phyloP scores from a whole-genome alignment of 2,888 invertebrate species.

The Dichetophora obliterata region DNA sequence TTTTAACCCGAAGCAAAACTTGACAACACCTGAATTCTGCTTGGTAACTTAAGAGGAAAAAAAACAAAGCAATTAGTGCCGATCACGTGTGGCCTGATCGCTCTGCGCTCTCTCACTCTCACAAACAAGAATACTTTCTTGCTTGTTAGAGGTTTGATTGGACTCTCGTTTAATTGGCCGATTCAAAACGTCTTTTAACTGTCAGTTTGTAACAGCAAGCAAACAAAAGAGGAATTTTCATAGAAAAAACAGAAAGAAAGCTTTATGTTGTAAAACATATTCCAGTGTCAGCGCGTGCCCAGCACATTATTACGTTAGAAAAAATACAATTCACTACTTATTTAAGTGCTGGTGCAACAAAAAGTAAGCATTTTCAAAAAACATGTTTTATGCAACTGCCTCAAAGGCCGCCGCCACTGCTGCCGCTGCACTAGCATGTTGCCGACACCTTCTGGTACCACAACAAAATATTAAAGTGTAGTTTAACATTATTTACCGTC shows the following conservation, averaged over 20 bases:
- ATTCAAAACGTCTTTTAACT: neutral
- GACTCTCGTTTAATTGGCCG: neutral
- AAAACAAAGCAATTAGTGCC: neutral
- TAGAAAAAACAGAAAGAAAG: no score
- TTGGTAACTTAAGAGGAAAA: neutral
- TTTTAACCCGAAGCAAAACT: neutral
- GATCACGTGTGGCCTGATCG: constrained; percentile 4
- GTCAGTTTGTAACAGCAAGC: neutral
- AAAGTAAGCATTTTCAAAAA: neutral
- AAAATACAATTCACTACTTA: no score
- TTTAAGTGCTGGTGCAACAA: neutral
- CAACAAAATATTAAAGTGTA: neutral
- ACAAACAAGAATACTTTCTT: neutral
- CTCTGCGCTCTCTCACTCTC: neutral
- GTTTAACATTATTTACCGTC: neutral
- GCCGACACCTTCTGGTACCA: constrained; percentile 1
- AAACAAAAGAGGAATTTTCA: no score
- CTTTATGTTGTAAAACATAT: neutral
- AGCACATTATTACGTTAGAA: neutral
- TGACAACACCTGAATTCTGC: neutral
- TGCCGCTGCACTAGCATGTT: neutral
- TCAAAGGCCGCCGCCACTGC: neutral
- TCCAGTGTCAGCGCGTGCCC: neutral
- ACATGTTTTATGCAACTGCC: neutral
- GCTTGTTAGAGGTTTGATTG: no score